These are phyloP conservation scores for Chiroxiphia lanceolata DNA, from an alignment of 2,797 vertebrate species.

Conservation along the genomic window DNA sequence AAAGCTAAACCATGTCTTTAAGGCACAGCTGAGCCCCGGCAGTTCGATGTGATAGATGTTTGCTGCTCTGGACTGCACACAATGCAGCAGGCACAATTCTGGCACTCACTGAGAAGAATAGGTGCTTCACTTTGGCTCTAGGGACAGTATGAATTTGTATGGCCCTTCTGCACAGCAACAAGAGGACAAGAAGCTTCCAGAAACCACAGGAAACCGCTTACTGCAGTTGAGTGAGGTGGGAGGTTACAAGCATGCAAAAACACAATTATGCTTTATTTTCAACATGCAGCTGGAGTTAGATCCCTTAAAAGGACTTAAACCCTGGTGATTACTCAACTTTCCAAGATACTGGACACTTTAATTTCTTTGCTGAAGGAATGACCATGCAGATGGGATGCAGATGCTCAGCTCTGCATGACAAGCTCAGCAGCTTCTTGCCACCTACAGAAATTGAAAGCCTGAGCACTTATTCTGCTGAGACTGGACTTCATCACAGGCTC, in stretches of 20 bases:
- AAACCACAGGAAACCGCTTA: neutral
- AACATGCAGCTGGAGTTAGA: neutral
- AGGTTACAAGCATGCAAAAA: neutral
- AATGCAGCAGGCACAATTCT: conserved; percentile 11
- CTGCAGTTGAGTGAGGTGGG: neutral
- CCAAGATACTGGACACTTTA: neutral
- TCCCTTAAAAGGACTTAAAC: neutral
- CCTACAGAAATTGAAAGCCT: neutral
- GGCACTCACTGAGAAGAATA: neutral
- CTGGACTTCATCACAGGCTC: neutral
- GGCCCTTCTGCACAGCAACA: neutral
- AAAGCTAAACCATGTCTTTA: conserved; percentile 15
- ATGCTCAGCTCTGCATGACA: neutral
- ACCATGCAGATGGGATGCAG: neutral
- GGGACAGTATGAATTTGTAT: neutral
- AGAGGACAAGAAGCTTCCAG: neutral
- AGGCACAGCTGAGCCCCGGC: conserved; percentile 29
- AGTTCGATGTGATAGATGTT: conserved; percentile 15
- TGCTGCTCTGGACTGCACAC: neutral
- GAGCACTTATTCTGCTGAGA: neutral
- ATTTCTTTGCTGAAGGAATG: neutral
- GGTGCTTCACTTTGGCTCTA: neutral
- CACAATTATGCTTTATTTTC: neutral
- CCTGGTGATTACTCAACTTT: neutral
- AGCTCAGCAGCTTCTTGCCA: neutral